phyloP scores from a whole-genome alignment of 2,113 vertebrate species.

The Mesembrinibis cayennensis region DNA sequence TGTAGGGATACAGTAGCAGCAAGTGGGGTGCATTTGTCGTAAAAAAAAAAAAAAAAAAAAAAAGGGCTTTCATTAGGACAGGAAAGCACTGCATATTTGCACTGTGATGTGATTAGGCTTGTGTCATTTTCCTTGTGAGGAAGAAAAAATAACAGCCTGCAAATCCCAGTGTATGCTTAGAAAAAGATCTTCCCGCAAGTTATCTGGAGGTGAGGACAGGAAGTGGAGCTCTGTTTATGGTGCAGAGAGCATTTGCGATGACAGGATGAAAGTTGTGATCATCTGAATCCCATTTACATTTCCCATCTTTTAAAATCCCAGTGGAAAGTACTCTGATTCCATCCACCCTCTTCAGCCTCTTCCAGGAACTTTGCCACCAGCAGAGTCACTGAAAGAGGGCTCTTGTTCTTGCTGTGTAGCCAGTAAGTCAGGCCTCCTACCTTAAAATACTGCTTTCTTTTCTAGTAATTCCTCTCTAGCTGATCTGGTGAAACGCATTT shows the following conservation, averaged over 20 bases:
- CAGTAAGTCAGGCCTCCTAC: neutral
- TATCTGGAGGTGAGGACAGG: neutral
- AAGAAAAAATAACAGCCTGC: neutral
- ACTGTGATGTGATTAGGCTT: neutral
- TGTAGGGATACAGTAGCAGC: neutral
- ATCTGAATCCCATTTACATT: neutral
- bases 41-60: neutral
- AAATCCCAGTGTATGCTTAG: neutral
- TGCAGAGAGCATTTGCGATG: neutral
- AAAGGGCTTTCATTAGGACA: neutral
- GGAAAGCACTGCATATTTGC: neutral
- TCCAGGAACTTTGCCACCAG: neutral
- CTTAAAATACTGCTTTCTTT: neutral
- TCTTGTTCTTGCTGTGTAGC: neutral
- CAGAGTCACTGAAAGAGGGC: neutral
- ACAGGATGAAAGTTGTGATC: neutral
- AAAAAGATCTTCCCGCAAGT: neutral
- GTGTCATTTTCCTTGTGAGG: neutral
- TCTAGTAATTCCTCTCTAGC: neutral
- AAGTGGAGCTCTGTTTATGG: neutral
- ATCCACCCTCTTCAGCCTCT: neutral
- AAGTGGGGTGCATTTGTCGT: neutral
- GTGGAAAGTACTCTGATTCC: neutral
- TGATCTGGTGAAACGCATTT: neutral
- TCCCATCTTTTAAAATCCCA: neutral